Percentiles rank a stretch among this genome's conserved stretches.
Evolutionary conservation across 2,888 invertebrate genomes (phyloP).

Genomic region (Melipona bicolor): DNA sequence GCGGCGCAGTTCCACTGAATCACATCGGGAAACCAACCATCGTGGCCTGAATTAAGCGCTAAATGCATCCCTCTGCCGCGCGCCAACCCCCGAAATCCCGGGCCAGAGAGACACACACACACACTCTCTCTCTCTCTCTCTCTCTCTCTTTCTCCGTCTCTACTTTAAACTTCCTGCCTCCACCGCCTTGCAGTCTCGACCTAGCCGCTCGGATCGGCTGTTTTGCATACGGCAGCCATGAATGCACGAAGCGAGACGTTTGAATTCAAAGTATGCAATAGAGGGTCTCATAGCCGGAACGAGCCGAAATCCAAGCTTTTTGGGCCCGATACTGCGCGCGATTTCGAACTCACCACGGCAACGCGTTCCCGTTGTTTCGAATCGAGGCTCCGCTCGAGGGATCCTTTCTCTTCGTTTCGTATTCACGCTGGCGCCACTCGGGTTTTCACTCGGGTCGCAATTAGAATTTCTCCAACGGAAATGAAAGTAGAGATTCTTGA

Average conservation of each 20-base stretch:
- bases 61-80: slow-evolving; percentile 73
- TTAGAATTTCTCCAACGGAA: slow-evolving; percentile 1
- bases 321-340: slow-evolving; percentile 17
- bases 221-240: slow-evolving; percentile 78
- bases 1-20: slow-evolving; percentile 77
- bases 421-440: slow-evolving; percentile 19
- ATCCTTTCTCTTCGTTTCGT: slow-evolving; percentile 19
- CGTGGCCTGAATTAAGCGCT: slow-evolving; percentile 78
- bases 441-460: neutral
- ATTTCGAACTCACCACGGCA: neutral
- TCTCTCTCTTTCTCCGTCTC: slow-evolving; percentile 42
- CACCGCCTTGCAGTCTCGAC: slow-evolving; percentile 51
- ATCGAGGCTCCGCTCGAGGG: neutral
- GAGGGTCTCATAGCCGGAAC: slow-evolving; percentile 37
- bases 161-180: slow-evolving; percentile 69
- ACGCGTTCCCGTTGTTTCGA: slow-evolving; percentile 22
- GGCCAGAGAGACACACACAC: neutral
- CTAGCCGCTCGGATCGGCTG: slow-evolving; percentile 63
- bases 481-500: neutral
- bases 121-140: neutral
- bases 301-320: slow-evolving; percentile 58
- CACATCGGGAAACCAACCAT: slow-evolving; percentile 76
- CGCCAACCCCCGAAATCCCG: slow-evolving; percentile 29
- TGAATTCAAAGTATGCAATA: slow-evolving; percentile 71
- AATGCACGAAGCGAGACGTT: slow-evolving; percentile 73